Evolutionary conservation across 1,140 invertebrate genomes (phyloP).

Genomic region (Dryas iulia): DNA sequence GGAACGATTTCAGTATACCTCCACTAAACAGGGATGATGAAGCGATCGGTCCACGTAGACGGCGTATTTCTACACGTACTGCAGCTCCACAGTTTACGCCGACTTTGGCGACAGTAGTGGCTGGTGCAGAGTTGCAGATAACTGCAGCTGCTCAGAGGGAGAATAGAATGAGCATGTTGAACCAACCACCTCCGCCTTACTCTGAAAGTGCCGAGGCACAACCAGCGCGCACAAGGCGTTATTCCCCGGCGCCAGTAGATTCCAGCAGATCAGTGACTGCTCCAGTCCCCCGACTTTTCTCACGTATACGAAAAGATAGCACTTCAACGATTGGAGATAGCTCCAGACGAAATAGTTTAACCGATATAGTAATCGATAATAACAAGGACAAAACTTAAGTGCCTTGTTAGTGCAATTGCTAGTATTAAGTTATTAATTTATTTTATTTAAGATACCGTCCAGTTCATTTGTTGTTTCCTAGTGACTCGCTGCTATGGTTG

Average conservation of each 20-base stretch:
- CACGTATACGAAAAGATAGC: constrained; percentile 67
- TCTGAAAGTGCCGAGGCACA: constrained; percentile 54
- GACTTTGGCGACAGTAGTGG: constrained; percentile 68
- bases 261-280: constrained; percentile 48
- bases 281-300: constrained; percentile 66
- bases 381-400: constrained; percentile 70
- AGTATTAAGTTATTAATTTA: constrained; percentile 47
- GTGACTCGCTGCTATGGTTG: background rate
- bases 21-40: constrained; percentile 49
- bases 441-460: constrained; percentile 52
- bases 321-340: constrained; percentile 49
- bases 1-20: constrained; percentile 48
- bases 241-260: constrained; percentile 63
- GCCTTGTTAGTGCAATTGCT: constrained; percentile 60
- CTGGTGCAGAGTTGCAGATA: constrained; percentile 70
- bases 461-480: constrained; percentile 16
- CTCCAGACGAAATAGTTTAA: constrained; percentile 64
- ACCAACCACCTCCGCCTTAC: constrained; percentile 68
- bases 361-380: constrained; percentile 71
- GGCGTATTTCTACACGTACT: constrained; percentile 60
- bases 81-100: constrained; percentile 73
- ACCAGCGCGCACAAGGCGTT: constrained; percentile 57
- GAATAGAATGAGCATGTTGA: constrained; percentile 67
- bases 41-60: constrained; percentile 55
- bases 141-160: constrained; percentile 68